Evolutionary conservation across 2,888 invertebrate species (phyloP), one percentile per base, ranked within the genome.

Genomic region (Drosophila mimica): DNA sequence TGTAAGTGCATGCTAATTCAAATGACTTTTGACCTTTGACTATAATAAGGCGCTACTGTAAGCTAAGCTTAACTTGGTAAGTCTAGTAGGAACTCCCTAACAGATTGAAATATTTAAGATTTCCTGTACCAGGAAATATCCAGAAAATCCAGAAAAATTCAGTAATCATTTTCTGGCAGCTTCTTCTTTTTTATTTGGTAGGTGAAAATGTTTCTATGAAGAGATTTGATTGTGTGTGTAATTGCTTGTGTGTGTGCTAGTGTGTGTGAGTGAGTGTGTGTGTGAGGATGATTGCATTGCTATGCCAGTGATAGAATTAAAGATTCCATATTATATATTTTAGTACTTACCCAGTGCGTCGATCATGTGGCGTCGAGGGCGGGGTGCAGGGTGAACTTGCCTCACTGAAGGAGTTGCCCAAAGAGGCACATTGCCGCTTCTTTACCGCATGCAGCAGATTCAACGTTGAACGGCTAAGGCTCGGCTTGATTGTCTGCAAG

Each of bases 311-410:
- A 66, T 56, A n/a, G 31, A 57, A 61, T 43, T 30, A 43, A 6
- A 13, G 43, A 46, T 20, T 49, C 53, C 20, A 38, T 20, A 38
- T 36, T 20, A 38, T 46, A 46, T 25, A 25, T 25, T 15, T 15
- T 15, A 56, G 70, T 15, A 92, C 93, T 92, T 89, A 93, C 93
- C 93, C 92, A 72, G 91, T 90, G 76, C 92, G 91, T 77, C 92
- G 88, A 83, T 93, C 93, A 62, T 92, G 91, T 74, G 93, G 93
- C 76, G 93, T 93, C 69, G 93, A 93, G 65, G 93, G 93, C 66
- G 93, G 93, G 76, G 93, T 93, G 73, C 93, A 93, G 40, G 93
- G 93, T 20, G 93, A 93, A 74, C 93, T 93, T n/a, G 92, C 91
- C 81, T 93, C 93, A 73, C 93, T 93, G 74, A 92, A 91, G 33